These are phyloP conservation scores for Tetragonula carbonaria DNA, from an alignment of 2,888 invertebrate genomes.

Conservation along the genomic window DNA sequence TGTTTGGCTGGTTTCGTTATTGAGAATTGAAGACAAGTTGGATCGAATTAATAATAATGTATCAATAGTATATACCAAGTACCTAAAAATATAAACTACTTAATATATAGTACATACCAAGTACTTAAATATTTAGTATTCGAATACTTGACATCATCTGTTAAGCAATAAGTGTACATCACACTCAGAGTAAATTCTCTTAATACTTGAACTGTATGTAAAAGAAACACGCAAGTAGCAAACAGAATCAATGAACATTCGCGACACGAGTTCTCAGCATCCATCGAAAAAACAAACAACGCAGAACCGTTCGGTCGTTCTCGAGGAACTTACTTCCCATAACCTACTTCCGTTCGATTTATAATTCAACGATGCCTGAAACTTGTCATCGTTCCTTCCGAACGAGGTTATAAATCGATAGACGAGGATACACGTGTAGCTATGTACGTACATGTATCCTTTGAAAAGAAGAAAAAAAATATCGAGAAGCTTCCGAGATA, in stretches of 20 bases:
- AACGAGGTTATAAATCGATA: neutral
- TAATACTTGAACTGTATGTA: neutral
- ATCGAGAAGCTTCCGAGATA: neutral
- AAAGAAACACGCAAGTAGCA: neutral
- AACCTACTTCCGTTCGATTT: constrained; percentile 3
- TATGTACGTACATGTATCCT: neutral
- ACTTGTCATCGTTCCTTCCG: neutral
- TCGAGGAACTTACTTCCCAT: neutral
- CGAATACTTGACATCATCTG: too few relatives aligned
- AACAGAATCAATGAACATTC: neutral
- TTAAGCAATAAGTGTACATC: too few relatives aligned
- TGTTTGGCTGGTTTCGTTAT: neutral
- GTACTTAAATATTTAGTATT: too few relatives aligned
- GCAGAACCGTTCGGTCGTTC: neutral
- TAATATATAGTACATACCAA: too few relatives aligned
- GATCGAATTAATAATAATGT: neutral
- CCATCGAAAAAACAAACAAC: neutral
- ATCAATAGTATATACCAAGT: too few relatives aligned
- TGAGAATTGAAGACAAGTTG: too few relatives aligned
- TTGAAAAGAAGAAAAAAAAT: neutral
- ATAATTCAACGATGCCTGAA: neutral
- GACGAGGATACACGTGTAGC: neutral
- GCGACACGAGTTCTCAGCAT: neutral
- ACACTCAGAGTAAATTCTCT: too few relatives aligned
- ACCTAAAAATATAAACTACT: too few relatives aligned